Conservation (phyloP, 1,140 invertebrate genomes). For the Drosophila oshimai region DNA sequence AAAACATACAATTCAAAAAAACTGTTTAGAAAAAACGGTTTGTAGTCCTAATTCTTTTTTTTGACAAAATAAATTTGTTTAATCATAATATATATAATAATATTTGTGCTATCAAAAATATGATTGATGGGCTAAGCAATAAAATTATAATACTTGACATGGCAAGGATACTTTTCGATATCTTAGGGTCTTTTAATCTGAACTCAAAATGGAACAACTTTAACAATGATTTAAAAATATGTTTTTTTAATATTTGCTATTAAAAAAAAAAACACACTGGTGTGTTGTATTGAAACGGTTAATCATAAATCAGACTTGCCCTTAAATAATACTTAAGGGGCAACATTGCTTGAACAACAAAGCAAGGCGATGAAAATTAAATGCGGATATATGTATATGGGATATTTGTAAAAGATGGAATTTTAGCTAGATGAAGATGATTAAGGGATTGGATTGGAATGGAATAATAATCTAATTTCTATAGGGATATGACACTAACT, state of each 20-base stretch:
- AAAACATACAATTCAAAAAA: no score
- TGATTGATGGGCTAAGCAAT: no score
- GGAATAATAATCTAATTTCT: not conserved
- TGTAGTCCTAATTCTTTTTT: no score
- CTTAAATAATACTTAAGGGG: not conserved
- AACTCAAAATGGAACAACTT: no score
- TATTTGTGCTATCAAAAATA: no score
- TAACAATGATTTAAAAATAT: no score
- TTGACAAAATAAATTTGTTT: no score
- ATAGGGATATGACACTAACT: slow-evolving; percentile 14
- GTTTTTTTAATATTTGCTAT: not conserved
- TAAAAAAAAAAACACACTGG: not conserved
- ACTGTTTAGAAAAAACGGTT: no score
- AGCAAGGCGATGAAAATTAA: not conserved
- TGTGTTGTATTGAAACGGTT: not conserved
- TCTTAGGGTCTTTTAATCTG: no score
- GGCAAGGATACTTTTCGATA: no score
- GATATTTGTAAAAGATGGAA: not conserved
- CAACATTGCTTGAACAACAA: slow-evolving; percentile 14
- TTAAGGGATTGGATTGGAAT: not conserved
- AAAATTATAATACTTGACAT: no score
- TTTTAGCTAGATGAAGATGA: slow-evolving; percentile 4
- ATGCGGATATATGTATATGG: not conserved
- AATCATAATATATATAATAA: no score
- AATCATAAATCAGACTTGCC: not conserved